phyloP scores from a whole-genome alignment of 2,797 vertebrate genomes.

The Spinibarbus caldwelli region DNA sequence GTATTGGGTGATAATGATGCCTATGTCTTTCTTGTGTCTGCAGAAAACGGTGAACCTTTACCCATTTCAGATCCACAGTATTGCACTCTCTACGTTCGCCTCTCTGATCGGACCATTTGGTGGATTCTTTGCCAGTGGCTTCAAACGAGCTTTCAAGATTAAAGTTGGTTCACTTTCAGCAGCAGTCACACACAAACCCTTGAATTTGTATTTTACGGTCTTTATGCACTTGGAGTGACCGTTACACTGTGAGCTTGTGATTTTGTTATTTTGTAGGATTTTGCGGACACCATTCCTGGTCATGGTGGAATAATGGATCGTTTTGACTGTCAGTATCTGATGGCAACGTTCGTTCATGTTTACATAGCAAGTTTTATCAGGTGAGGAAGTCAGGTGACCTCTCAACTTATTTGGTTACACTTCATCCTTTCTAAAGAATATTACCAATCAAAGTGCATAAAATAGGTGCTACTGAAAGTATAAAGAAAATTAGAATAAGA shows the following conservation, averaged over 20 bases:
- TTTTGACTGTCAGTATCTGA: slow-evolving; percentile 96
- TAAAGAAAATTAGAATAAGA: not conserved
- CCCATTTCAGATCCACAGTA: slow-evolving; percentile 95
- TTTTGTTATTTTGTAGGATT: slow-evolving; percentile 81
- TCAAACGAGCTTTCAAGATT: slow-evolving; percentile 98
- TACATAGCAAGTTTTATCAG: slow-evolving; percentile 97
- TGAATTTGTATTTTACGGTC: not conserved
- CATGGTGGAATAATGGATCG: slow-evolving; percentile 98
- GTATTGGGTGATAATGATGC: not conserved
- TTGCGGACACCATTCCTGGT: slow-evolving; percentile 94
- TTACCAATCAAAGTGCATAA: not conserved
- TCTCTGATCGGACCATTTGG: slow-evolving; percentile 96
- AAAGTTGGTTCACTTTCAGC: slow-evolving; percentile 79
- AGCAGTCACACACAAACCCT: not conserved
- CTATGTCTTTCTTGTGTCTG: slow-evolving; percentile 28
- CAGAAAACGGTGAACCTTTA: slow-evolving; percentile 89
- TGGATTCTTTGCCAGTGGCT: slow-evolving; percentile 97
- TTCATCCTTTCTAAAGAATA: not conserved
- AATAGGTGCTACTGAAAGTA: not conserved
- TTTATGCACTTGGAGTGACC: not conserved
- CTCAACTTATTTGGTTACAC: not conserved
- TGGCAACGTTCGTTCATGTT: slow-evolving; percentile 97
- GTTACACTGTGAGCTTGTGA: not conserved
- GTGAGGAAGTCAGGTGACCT: slow-evolving; percentile 67
- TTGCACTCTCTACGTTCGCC: slow-evolving; percentile 91